These are phyloP conservation scores for Miltochrista miniata DNA, from an alignment of 2,888 invertebrate genomes.

Conservation along the genomic window DNA sequence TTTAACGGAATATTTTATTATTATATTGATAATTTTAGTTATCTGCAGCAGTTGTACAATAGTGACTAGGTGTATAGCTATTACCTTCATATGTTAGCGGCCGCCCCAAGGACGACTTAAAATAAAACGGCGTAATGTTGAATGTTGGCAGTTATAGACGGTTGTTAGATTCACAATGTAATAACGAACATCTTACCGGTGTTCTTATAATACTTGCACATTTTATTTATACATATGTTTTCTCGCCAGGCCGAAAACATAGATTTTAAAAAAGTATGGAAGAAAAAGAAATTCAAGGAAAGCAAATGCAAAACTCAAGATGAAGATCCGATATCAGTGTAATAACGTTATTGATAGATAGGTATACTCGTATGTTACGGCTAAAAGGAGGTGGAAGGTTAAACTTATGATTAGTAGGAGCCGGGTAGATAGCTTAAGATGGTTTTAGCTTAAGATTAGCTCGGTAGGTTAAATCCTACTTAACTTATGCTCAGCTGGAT, in stretches of 20 bases:
- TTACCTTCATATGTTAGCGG: neutral
- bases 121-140: neutral
- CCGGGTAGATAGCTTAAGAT: too few relatives aligned
- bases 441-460: too few relatives aligned
- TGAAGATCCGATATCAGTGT: conserved; percentile 47
- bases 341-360: conserved; percentile 41
- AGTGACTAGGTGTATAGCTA: neutral
- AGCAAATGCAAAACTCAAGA: conserved; percentile 11
- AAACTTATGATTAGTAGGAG: too few relatives aligned
- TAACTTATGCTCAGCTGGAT: too few relatives aligned
- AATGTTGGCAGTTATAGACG: neutral
- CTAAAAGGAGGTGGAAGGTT: neutral
- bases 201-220: neutral
- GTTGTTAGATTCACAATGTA: neutral
- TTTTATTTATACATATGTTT: conserved; percentile 2
- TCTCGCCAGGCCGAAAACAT: conserved; percentile 48
- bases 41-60: neutral
- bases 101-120: neutral
- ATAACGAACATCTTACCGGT: neutral
- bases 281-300: conserved; percentile 28
- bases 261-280: conserved; percentile 43
- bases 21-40: too few relatives aligned
- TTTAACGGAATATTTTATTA: too few relatives aligned
- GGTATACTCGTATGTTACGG: neutral
- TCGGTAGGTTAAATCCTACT: too few relatives aligned